Evolutionary conservation across 2,797 vertebrate genomes (phyloP).

Genomic region (Orientallactaga sibirica): DNA sequence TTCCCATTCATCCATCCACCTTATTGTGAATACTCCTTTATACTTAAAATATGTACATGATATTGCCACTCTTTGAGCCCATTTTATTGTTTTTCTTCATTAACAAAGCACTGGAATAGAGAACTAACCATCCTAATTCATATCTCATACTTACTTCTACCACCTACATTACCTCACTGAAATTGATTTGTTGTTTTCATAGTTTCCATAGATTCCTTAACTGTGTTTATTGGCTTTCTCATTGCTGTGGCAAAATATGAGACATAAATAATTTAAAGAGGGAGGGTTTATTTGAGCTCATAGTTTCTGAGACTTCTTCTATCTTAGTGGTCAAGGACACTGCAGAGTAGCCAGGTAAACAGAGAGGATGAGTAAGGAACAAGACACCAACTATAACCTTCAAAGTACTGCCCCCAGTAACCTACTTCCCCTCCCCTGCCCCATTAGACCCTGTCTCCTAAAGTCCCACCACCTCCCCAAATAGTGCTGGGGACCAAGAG

Average conservation of each 20-base stretch:
- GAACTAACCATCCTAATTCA: background rate
- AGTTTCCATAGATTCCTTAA: background rate
- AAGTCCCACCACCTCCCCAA: too few relatives aligned
- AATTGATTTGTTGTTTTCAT: slow-evolving; percentile 19
- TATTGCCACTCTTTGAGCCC: background rate
- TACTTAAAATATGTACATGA: background rate
- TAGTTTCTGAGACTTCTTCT: background rate
- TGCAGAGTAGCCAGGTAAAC: background rate
- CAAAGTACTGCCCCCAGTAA: background rate
- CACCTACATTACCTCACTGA: background rate
- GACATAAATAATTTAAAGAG: background rate
- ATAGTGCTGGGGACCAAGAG: background rate
- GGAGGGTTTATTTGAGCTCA: background rate
- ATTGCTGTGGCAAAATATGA: background rate
- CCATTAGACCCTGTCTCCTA: too few relatives aligned
- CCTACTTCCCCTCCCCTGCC: background rate
- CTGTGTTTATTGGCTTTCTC: background rate
- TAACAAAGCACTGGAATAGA: slow-evolving; percentile 16
- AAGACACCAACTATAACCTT: background rate
- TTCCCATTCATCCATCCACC: background rate
- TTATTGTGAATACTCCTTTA: background rate
- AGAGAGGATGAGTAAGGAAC: background rate
- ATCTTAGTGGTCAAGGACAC: background rate
- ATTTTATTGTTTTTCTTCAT: slow-evolving; percentile 35
- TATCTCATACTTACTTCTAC: background rate